Percentiles rank a stretch among this genome's conserved stretches.
phyloP scores from a whole-genome alignment of 2,797 vertebrate species.

The Anisognathus igniventris region DNA sequence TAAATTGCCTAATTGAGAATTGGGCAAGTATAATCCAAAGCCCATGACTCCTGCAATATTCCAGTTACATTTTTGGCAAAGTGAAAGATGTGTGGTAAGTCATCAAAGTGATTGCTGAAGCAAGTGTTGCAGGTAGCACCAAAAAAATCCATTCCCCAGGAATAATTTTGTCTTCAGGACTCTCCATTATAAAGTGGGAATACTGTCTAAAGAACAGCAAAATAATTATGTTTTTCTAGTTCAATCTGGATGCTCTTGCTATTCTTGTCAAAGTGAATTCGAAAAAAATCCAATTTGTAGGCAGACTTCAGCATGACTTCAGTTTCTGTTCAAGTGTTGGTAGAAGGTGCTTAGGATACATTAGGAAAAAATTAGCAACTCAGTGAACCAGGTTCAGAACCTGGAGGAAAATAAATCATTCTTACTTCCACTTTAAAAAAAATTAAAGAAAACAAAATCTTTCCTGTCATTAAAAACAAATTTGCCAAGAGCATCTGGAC shows the following conservation, averaged over 20 bases:
- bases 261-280: not conserved
- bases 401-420: not conserved
- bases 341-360: not conserved
- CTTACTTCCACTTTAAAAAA: not conserved
- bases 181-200: not conserved
- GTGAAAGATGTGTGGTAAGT: not conserved
- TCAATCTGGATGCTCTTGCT: not conserved
- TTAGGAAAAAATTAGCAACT: not conserved
- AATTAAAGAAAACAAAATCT: not conserved
- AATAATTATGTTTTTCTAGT: not conserved
- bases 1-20: constrained; percentile 21
- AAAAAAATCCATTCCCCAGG: not conserved
- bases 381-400: not conserved
- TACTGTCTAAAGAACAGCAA: not conserved
- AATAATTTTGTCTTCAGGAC: not conserved
- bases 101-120: not conserved
- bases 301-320: not conserved
- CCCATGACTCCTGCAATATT: not conserved
- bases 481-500: constrained; percentile 20
- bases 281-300: not conserved
- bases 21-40: not conserved
- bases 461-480: constrained; percentile 40
- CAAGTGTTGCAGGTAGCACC: not conserved
- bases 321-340: not conserved
- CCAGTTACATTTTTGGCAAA: not conserved